phyloP scores from a whole-genome alignment of 2,113 vertebrate species.

The Steatornis caripensis region DNA sequence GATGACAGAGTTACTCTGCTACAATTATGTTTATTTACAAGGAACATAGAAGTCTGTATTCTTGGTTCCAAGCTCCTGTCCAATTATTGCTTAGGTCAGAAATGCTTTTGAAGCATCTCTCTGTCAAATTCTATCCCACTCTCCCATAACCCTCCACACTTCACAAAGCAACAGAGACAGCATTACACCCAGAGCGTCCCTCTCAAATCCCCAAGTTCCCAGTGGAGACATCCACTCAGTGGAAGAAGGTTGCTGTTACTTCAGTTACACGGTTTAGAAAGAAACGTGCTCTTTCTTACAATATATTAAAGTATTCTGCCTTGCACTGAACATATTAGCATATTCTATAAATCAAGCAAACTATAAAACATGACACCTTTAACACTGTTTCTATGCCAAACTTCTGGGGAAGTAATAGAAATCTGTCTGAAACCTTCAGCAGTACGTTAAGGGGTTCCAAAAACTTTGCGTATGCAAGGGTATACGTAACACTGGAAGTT shows the following conservation, averaged over 20 bases:
- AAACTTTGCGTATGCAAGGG: not conserved
- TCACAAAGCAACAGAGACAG: not conserved
- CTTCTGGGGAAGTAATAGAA: not conserved
- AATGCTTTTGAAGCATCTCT: not conserved
- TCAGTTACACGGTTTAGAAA: not conserved
- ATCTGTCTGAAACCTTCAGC: not conserved
- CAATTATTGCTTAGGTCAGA: not conserved
- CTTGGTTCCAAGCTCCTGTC: not conserved
- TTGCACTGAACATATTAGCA: not conserved
- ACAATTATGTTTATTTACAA: not conserved
- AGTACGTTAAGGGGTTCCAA: not conserved
- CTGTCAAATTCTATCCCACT: not conserved
- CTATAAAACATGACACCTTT: not conserved
- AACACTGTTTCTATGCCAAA: not conserved
- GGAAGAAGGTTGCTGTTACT: not conserved
- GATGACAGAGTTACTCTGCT: not conserved
- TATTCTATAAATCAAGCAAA: not conserved
- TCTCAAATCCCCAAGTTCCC: fast-evolving
- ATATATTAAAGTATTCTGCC: not conserved
- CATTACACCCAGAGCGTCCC: not conserved
- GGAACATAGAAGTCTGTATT: not conserved
- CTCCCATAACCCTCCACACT: not conserved
- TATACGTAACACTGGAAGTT: not conserved
- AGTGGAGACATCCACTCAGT: not conserved
- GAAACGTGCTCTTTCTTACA: not conserved